These are phyloP conservation scores for Squalus acanthias DNA, from an alignment of 2,797 vertebrate genomes.

Conservation along the genomic window DNA sequence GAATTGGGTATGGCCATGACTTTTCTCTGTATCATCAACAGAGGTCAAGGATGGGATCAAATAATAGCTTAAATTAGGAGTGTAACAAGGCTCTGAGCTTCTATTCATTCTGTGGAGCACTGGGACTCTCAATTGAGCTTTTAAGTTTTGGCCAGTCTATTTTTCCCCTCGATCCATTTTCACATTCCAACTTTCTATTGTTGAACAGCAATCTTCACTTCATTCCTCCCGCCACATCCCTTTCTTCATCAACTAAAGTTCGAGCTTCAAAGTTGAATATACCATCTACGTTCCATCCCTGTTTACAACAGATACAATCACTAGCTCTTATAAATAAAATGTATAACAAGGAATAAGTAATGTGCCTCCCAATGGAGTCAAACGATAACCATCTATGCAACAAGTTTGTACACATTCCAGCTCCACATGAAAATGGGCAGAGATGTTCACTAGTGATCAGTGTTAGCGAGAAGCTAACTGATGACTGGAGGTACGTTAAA, in stretches of 20 bases:
- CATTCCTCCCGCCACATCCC: too few relatives aligned
- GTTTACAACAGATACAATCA: background rate
- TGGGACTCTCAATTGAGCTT: background rate
- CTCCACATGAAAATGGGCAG: background rate
- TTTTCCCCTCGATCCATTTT: background rate
- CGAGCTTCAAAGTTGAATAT: background rate
- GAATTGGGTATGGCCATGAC: conserved; percentile 53
- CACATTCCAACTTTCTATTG: background rate
- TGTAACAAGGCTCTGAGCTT: background rate
- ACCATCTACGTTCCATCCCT: background rate
- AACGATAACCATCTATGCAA: background rate
- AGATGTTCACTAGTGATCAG: background rate
- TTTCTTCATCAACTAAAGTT: background rate
- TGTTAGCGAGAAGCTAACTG: background rate
- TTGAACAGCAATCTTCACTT: background rate
- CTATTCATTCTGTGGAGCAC: background rate
- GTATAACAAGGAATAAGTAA: background rate
- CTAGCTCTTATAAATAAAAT: background rate
- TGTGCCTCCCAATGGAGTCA: background rate
- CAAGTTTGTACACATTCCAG: too few relatives aligned
- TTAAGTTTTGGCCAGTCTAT: background rate
- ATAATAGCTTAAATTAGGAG: background rate
- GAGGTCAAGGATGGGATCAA: conserved; percentile 8
- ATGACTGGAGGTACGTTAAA: background rate
- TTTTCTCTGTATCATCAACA: conserved; percentile 49